Evolutionary conservation across 1,140 invertebrate species (phyloP), one percentile per base, ranked within the genome.

Genomic region (Phymastichus coffea): DNA sequence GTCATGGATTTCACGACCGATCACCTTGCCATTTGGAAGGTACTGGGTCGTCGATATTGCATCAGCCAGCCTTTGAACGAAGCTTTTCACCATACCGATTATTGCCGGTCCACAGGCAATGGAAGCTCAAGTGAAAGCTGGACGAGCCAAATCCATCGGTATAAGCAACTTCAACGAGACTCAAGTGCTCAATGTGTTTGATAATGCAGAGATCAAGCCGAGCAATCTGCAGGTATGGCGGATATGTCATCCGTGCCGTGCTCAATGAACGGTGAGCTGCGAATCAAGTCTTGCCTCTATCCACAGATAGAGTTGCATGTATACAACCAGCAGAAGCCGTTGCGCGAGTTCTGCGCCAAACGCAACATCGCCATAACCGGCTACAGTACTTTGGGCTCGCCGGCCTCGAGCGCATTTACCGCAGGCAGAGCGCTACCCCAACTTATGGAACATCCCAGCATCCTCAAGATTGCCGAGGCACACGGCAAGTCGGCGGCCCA

Each of bases 341-440:
- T 97, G 23, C 80, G 88, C 1, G 81, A 89, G 60, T 91, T 87
- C 60, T 95, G 93, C 69, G 80, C 84, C 41, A 71, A 82, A 3
- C 80, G 88, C 61, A 82, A 87, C 22, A 92, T 96, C 17, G 76
- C 83, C 0, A 75, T 96, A 10, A 92, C 88, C 0, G 92, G 90
- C 0, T 97, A 95, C 69, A 87, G 89, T 15, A 91, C 93, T 1
- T 72, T 97, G 1, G 93, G 90, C 1, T 88, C 88, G 1, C 86
- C 85, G 52, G 89, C 85, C 15, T 66, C 74, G 0, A 68, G 72
- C 52, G 14, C 44, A 4, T 69, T 72, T 46, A 73, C 74, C 52
- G 75, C 82, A 58, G 80, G 75, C 66, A 77, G 72, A 46, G 83
- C 77, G 38, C 65, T 79, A 28, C 88, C 88, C 1, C 85, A 88